Evolutionary conservation across 2,113 vertebrate species (phyloP), one percentile per base, ranked within the genome.

Genomic region (Nipponia nippon): DNA sequence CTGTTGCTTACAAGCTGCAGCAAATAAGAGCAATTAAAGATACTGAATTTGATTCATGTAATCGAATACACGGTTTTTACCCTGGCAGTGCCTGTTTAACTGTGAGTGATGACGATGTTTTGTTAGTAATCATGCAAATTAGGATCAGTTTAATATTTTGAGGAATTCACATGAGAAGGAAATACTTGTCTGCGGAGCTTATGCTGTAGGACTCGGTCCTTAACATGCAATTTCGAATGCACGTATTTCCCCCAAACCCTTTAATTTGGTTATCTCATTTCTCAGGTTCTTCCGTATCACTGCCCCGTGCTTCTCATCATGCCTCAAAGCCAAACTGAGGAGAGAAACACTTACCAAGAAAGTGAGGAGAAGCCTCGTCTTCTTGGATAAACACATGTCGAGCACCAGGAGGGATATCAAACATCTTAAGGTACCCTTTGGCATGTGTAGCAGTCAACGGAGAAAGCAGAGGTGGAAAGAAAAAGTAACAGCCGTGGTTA

Each of bases 341-440:
- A 83, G 47, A 94, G 88, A 95, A 97, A 96, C 95, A 99, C 99
- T 99, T 99, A 99, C 99, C 99, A 98, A 99, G 99, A 98, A 99
- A 97, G 97, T 99, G 99, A 99, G 99, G 99, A 92, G 98, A 99
- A 92, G 98, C 99, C 99, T 99, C 99, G 66, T 99, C 98, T 98
- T 99, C 99, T 98, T 99, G 99, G 98, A 99, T 98, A 98, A 99
- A 98, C 98, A 99, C 98, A 98, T 99, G 99, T 99, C 99, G 99
- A 98, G 99, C 99, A 98, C 99, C 99, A 5, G 99, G 98, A 97
- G 99, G 99, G 97, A 99, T 98, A 96, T 99, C 99, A 99, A 99
- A 99, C 99, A 99, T 99, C 99, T 99, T 99, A 98, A 99, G 98
- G 99, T 99, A 99, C 97, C 99, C 99, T 99, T 99, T 98, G 93